Evolutionary conservation across 2,113 vertebrate species (phyloP), one percentile per base, ranked within the genome.

Genomic region (Carlito syrichta): DNA sequence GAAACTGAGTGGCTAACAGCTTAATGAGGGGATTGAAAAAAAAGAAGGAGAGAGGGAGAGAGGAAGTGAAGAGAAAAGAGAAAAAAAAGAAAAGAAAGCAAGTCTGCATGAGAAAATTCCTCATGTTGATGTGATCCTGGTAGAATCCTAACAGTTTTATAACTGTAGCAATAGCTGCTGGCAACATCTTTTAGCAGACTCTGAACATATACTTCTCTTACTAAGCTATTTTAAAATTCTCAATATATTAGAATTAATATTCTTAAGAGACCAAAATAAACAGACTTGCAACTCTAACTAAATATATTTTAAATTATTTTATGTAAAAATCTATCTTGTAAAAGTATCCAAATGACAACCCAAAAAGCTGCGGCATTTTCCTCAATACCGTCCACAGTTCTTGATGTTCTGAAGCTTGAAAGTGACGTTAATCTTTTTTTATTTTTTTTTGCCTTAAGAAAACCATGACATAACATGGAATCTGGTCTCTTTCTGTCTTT

Each of bases 111-210:
- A 97, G 95, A 96, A 98, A 97, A 66, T 73, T 13, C n/a, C 66
- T 32, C 52, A 87, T 95, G 60, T 96, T 76, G 73, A 76, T 87
- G 78, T 60, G 94, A 96, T 89, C 92, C 92, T 90, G 87, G 78
- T 50, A 96, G 62, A 97, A 94, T 78, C 69, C 69, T 83, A 86
- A 77, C 45, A 78, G 96, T 91, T 97, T 96, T 94, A 89, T 84
- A 76, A 1, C 92, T 83, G 79, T 43, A 95, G 74, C 38, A 96
- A 88, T 96, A 97, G 96, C 97, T 97, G 95, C 94, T 97, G 94
- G 87, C 73, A 95, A 98, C 40, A 98, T 89, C 93, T 96, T 90
- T 71, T 85, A 95, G 82, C 69, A 94, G 87, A 63, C 25, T 96
- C 86, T 89, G 27, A 95, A 94, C 95, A 93, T 89, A 92, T 66